Base-by-base conservation (phyloP, 1,140 invertebrate species). In the Drosophila grimshawi region DNA sequence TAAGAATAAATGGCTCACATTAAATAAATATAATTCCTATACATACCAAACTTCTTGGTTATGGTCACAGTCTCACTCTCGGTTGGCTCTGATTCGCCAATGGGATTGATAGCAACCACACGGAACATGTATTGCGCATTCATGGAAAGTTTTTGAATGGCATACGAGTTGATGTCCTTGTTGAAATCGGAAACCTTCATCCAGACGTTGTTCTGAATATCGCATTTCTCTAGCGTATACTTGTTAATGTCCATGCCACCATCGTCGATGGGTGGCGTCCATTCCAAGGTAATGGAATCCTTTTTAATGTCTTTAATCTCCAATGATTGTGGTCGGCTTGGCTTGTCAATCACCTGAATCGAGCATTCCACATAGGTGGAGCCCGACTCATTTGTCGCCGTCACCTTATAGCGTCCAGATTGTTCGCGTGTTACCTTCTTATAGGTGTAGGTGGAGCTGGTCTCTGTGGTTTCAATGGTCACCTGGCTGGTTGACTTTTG, bases 291-390 rank as follows among this genome's bases (percentile, higher is more conserved):
- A 3, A 97, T 94, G 0, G 95, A 95, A 76, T 96, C 95, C 74
- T 95, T 94, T 74, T 95, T 95, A 27, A 97, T 94, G 78, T 97
- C 96, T 77, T 95, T 95, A 33, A 97, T 94, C 39, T 95, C 91
- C 1, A 98, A 93, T 10, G 96, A 96, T 41, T 97, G 95, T 0
- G 98, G 98, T 83, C 95, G 95, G 64, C 95, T 94, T 4, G 98
- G 97, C 92, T 97, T 96, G 82, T 98, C 97, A 57, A 97, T 95
- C n/a, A 98, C 97, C 92, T 95, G 94, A 6, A 98, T 94, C 41
- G 94, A 94, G 70, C 97, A 93, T 80, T 97, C 96, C 6, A 95
- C 93, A n/a, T 94, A 93, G 19, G 95, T 94, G 8, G 93, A 93
- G 5, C 97, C 97, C 59, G 95, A 95, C 45, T 94, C 93, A 90